phyloP scores from a whole-genome alignment of 2,888 invertebrate genomes.

The Ramazzottius varieornatus region DNA sequence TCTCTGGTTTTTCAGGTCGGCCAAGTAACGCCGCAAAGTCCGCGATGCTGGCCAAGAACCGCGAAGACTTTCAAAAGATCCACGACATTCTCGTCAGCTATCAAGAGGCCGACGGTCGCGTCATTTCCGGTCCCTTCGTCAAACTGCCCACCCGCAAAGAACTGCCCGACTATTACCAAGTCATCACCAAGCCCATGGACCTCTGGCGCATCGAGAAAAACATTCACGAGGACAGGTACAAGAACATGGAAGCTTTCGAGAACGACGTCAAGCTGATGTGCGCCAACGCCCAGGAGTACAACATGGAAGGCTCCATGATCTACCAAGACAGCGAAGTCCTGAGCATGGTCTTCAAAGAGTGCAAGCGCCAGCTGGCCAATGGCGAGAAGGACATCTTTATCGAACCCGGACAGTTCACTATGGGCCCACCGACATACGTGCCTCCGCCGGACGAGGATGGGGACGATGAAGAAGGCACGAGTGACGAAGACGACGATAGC shows the following conservation, averaged over 20 bases:
- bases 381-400: background rate
- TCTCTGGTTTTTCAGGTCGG: no score
- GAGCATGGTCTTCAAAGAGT: background rate
- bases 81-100: constrained; percentile 9
- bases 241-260: constrained; percentile 37
- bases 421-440: constrained; percentile 3
- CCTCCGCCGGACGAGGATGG: background rate
- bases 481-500: background rate
- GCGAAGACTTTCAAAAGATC: constrained; percentile 8
- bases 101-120: constrained; percentile 20
- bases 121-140: constrained; percentile 24
- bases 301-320: constrained; percentile 54
- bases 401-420: background rate
- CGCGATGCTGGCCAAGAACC: background rate
- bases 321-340: constrained; percentile 7
- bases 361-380: background rate
- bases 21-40: no score
- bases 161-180: constrained; percentile 28
- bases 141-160: constrained; percentile 26
- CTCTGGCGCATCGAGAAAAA: constrained; percentile 55
- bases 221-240: constrained; percentile 62
- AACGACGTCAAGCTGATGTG: constrained; percentile 77
- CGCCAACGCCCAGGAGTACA: constrained; percentile 86
- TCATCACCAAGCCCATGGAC: constrained; percentile 27
- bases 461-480: background rate